Evolutionary conservation across 2,113 vertebrate species (phyloP).

Genomic region (Python bivittatus): DNA sequence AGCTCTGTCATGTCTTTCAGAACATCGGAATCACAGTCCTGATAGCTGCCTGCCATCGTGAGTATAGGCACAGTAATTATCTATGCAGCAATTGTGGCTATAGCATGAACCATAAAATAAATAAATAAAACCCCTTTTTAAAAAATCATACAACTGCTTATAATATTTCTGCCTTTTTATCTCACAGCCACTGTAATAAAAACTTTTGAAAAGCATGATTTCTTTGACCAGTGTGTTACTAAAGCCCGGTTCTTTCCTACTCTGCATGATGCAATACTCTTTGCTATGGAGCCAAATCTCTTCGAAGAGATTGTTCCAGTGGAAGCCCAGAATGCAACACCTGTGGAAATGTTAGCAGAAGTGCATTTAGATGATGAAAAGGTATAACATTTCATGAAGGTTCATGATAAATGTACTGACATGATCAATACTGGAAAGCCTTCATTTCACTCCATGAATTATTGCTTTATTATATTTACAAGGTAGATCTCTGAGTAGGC

Average conservation of each 20-base stretch:
- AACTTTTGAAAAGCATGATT: conserved; percentile 62
- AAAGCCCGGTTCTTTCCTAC: conserved; percentile 66
- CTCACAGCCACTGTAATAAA: conserved; percentile 60
- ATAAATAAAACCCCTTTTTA: neutral
- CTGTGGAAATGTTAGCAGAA: conserved; percentile 35
- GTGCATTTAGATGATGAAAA: conserved; percentile 50
- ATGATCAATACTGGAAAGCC: neutral
- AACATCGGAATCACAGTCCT: conserved; percentile 59
- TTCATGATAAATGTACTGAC: conserved; percentile 4
- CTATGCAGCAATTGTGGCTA: neutral
- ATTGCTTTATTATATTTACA: neutral
- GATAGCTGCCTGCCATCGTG: conserved; percentile 66
- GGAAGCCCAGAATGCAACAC: conserved; percentile 10
- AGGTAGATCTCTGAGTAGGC: neutral
- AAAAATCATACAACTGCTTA: neutral
- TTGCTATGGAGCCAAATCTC: conserved; percentile 48
- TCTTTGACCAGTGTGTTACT: conserved; percentile 63
- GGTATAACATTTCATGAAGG: conserved; percentile 46
- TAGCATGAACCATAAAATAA: neutral
- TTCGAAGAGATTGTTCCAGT: conserved; percentile 27
- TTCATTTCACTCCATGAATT: neutral
- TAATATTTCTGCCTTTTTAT: conserved; percentile 23
- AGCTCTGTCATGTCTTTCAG: conserved; percentile 70
- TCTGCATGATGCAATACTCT: conserved; percentile 62
- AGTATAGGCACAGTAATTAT: conserved; percentile 49